Base-by-base conservation (phyloP, 2,113 vertebrate genomes). In the Aegotheles bennettii region DNA sequence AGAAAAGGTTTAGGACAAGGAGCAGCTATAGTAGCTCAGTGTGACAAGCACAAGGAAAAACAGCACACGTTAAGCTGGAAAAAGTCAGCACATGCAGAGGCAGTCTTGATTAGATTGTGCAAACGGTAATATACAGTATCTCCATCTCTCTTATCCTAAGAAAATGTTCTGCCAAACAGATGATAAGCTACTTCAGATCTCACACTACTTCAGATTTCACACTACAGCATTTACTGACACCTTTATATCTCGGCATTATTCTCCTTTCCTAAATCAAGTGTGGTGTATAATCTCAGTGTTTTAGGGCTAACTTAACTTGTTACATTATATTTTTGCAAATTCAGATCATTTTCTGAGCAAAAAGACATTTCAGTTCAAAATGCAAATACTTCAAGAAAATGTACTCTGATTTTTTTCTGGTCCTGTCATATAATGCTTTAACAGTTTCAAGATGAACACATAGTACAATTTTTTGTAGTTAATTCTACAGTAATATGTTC, bases 41-140 rank as follows among this genome's bases (percentile, higher is more conserved):
- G 13, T 40, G 29, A 92, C 31, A 87, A 67, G 25, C 15, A 51
- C 0, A 0, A 87, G 29, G 31, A 71, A 85, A 80, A 67, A 24
- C 0, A 70, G 12, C 19, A 36, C 0, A 40, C 21, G 35, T 15
- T 42, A 75, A 9, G 3, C 1, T 50, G 23, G 59, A 48, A 73
- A 73, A 84, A 56, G 24, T 54, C 26, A 70, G 16, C 21, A 56
- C 16, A 21, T 8, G 4, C n/a, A 60, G 47, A 87, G 3, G 8
- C 84, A 68, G 59, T 43, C 33, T 23, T 36, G 3, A 73, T 35
- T 33, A 71, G 12, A 68, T 4, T 48, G n/a, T 60, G 51, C 25
- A 48, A 94, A 56, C 7, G 43, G 26, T 48, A 84, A 80, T 29
- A 59, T 16, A 36, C 81, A 7, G 26, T 26, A 69, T 11, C 38